Percentiles rank a stretch among this genome's conserved stretches.
Conservation (phyloP, 2,797 vertebrate species). For the Netta rufina region DNA sequence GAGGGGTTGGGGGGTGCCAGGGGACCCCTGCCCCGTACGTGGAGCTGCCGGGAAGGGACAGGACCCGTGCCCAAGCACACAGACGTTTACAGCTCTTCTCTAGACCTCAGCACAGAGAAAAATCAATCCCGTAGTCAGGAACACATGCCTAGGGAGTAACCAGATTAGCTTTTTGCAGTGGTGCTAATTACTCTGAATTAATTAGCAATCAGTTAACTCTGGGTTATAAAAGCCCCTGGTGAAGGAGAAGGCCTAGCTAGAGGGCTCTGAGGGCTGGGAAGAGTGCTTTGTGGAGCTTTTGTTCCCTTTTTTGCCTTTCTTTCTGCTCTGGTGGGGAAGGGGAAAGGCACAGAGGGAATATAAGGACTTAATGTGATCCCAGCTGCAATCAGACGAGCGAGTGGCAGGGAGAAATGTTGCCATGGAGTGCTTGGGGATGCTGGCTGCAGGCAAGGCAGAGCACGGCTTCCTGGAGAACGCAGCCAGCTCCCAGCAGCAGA, state of each 20-base stretch:
- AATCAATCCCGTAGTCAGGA: neutral
- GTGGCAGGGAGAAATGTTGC: neutral
- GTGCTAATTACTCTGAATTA: neutral
- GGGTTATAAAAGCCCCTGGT: neutral
- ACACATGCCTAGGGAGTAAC: neutral
- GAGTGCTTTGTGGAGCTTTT: fast-evolving
- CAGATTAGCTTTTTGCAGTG: neutral
- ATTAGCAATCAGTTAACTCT: neutral
- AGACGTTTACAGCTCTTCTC: fast-evolving
- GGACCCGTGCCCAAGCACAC: fast-evolving
- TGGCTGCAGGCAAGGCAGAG: neutral
- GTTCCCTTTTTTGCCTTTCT: neutral
- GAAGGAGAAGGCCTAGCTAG: neutral
- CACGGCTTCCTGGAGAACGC: neutral
- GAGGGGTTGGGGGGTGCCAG: neutral
- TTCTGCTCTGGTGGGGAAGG: fast-evolving
- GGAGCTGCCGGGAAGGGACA: too few relatives aligned
- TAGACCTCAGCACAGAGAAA: neutral
- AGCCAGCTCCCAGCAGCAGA: neutral
- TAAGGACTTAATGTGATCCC: neutral
- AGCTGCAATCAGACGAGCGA: neutral
- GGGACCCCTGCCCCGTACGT: too few relatives aligned
- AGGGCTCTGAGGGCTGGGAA: neutral
- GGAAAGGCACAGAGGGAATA: fast-evolving
- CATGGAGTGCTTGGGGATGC: neutral